Evolutionary conservation across 2,888 invertebrate species (phyloP), one percentile per base, ranked within the genome.

Genomic region (Omphaloscelis lunosa): DNA sequence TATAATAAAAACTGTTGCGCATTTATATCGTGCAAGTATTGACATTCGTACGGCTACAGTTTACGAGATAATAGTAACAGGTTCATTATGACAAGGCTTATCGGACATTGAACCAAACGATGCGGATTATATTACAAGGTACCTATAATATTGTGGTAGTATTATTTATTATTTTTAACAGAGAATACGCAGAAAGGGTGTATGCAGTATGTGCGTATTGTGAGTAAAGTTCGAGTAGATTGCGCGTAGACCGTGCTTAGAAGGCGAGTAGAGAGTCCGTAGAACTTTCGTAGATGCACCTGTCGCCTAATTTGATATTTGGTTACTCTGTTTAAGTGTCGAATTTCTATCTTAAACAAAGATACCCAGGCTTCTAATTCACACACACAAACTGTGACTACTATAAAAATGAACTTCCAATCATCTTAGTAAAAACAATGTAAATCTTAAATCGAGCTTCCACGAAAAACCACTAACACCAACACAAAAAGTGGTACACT

Each of bases 401-500:
- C 17, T 17, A 9, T 17, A 17, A 51, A 2, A 67, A 29, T 9
- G 0, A 66, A 48, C 15, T 23, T 15, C 0, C 9, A 29, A 29
- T 15, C 2, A 23, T 23, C 15, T 48, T 23, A 23, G 5, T 59
- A 59, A 59, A 59, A 29, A 59, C 27, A 59, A 29, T 17, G 15
- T 58, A 9, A n/a, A 17, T 58, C 34, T 34, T 56, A 67, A 63
- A 67, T 45, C 51, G 53, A 68, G 56, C 29, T 6, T 58, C 15
- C 23, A 45, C 39, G 15, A 65, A 67, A 73, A 56, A 45, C 27
- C 67, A 65, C 48, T 48, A 48, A 68, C 27, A 62, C 29, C 12
- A 66, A 63, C 58, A 53, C 41, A 29, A 45, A 75, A 79, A 69
- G 65, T 66, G 58, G 65, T 62, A 58, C 39, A 82, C 48, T 85